These are phyloP conservation scores for Lonchura striata DNA, from an alignment of 2,113 vertebrate genomes.

Conservation along the genomic window DNA sequence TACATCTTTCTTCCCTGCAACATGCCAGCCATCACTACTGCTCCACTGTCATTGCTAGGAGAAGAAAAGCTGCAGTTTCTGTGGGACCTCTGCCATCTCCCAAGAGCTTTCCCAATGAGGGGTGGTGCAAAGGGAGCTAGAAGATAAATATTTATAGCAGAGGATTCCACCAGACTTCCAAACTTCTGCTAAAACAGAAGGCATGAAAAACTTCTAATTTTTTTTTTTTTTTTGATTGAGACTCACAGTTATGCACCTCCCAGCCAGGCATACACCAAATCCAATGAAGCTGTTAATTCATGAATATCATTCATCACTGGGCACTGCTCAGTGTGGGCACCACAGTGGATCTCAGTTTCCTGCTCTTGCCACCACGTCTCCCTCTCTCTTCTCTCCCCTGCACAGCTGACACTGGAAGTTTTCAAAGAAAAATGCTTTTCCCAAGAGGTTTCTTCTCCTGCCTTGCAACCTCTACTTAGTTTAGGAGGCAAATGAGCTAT, in stretches of 20 bases:
- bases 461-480: not conserved
- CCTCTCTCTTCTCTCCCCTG: not conserved
- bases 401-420: accelerated
- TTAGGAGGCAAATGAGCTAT: conserved; percentile 2
- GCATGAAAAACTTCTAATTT: not conserved
- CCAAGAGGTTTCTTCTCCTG: not conserved
- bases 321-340: not conserved
- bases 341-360: not conserved
- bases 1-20: conserved; percentile 21
- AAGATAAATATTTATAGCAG: conserved; percentile 38
- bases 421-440: not conserved
- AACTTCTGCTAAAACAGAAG: not conserved
- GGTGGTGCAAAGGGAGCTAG: not conserved
- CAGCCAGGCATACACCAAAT: not conserved
- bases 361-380: accelerated
- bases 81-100: conserved; percentile 7
- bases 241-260: not conserved
- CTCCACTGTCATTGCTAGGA: not conserved
- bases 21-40: not conserved
- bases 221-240: not conserved
- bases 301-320: not conserved
- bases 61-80: not conserved
- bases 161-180: not conserved
- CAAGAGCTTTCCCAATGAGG: not conserved
- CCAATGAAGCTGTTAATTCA: not conserved